Percentiles rank a stretch among this genome's conserved stretches.
Conservation (phyloP, 2,888 invertebrate genomes). For the Dasysyrphus albostriatus region DNA sequence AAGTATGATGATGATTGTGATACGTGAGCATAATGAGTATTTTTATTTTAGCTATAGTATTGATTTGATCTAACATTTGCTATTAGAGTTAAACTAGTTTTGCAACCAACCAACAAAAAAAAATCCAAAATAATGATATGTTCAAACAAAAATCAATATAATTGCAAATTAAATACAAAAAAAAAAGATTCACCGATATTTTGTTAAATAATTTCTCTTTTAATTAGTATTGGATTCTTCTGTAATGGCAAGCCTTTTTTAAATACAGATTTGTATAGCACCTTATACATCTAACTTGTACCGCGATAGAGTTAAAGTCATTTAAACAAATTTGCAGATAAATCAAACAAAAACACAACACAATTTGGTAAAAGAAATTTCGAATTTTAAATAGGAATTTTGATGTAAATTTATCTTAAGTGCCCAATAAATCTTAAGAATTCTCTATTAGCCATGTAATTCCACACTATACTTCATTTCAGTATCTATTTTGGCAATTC, state of each 20-base stretch:
- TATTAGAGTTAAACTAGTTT: slow-evolving; percentile 40
- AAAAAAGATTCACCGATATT: neutral
- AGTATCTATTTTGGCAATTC: slow-evolving; percentile 1
- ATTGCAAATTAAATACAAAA: slow-evolving; percentile 16
- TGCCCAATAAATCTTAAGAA: slow-evolving; percentile 11
- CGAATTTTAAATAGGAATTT: neutral
- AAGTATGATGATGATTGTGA: slow-evolving; percentile 5
- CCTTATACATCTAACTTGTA: neutral
- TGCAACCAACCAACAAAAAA: slow-evolving; percentile 3
- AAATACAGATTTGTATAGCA: neutral
- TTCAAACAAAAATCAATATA: slow-evolving; percentile 18
- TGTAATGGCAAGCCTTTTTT: neutral
- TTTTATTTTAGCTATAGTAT: slow-evolving; percentile 8
- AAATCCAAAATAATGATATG: neutral
- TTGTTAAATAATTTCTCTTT: slow-evolving; percentile 6
- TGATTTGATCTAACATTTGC: slow-evolving; percentile 59
- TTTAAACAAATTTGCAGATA: neutral
- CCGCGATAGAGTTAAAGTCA: neutral
- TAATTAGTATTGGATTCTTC: neutral
- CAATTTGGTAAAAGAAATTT: neutral
- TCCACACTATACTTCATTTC: neutral
- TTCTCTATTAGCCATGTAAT: slow-evolving; percentile 5
- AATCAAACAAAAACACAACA: slow-evolving; percentile 5
- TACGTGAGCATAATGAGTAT: slow-evolving; percentile 17
- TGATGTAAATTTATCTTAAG: slow-evolving; percentile 22